Percentiles rank a stretch among this genome's conserved stretches.
phyloP scores from a whole-genome alignment of 2,797 vertebrate genomes.

The Hylomyscus alleni region DNA sequence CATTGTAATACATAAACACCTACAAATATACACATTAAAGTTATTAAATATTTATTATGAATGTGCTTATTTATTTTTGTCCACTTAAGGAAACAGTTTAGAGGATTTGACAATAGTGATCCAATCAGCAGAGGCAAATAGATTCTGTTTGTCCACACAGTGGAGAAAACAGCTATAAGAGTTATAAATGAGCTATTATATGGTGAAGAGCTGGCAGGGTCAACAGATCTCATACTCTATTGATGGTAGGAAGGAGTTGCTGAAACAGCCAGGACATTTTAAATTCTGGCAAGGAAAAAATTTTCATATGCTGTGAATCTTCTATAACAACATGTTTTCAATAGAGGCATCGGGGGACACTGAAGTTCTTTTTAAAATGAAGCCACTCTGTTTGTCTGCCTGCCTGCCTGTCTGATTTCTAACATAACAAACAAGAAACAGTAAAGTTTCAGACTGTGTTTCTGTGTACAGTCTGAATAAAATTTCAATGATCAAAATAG shows the following conservation, averaged over 20 bases:
- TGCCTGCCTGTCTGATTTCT: neutral
- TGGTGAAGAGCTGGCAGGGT: neutral
- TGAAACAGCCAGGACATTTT: neutral
- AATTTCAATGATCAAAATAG: constrained; percentile 46
- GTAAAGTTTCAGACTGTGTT: neutral
- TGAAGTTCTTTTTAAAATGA: constrained; percentile 11
- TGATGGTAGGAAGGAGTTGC: neutral
- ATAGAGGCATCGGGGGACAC: neutral
- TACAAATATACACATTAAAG: neutral
- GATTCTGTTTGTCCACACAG: neutral
- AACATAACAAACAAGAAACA: neutral
- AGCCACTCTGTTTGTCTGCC: neutral
- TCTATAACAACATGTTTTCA: neutral
- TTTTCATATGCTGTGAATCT: neutral
- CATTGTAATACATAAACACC: neutral
- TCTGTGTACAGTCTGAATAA: neutral
- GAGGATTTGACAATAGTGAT: constrained; percentile 30
- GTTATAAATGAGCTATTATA: neutral
- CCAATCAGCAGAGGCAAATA: neutral
- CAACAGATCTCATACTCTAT: neutral
- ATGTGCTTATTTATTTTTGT: neutral
- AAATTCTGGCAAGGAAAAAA: neutral
- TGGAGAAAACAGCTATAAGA: neutral
- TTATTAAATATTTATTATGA: neutral
- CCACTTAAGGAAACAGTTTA: neutral